phyloP scores from a whole-genome alignment of 2,113 vertebrate species.

The Panurus biarmicus region DNA sequence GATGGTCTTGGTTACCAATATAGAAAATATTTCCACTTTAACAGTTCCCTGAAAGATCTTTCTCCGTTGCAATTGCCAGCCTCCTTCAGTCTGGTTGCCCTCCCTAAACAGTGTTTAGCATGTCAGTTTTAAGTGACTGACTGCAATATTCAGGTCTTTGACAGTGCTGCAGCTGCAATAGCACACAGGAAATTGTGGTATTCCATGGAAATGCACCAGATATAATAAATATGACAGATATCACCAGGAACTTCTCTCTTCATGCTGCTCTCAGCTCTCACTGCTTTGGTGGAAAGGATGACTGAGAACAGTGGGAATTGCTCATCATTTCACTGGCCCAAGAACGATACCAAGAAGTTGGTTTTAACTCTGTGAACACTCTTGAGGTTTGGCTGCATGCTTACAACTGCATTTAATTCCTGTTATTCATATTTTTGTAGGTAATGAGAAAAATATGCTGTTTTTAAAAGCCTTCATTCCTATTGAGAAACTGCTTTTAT shows the following conservation, averaged over 20 bases:
- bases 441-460: not conserved
- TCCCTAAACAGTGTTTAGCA: not conserved
- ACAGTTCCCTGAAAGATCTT: not conserved
- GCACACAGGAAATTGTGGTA: too few relatives aligned
- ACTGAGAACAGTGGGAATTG: not conserved
- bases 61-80: not conserved
- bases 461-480: not conserved
- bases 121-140: not conserved
- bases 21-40: not conserved
- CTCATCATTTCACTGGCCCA: not conserved
- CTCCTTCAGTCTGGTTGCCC: not conserved
- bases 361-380: not conserved
- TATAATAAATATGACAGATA: not conserved
- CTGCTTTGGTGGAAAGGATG: not conserved
- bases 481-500: not conserved
- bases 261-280: not conserved
- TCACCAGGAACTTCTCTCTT: not conserved
- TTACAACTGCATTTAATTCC: not conserved
- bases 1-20: not conserved
- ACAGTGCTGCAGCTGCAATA: not conserved
- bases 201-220: not conserved
- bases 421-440: not conserved
- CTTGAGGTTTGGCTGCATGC: not conserved
- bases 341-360: not conserved
- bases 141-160: not conserved